A percentile compares a stretch with the other conserved stretches of the same genome.
Conservation (phyloP, 1,140 invertebrate genomes). For the Lethocerus indicus region DNA sequence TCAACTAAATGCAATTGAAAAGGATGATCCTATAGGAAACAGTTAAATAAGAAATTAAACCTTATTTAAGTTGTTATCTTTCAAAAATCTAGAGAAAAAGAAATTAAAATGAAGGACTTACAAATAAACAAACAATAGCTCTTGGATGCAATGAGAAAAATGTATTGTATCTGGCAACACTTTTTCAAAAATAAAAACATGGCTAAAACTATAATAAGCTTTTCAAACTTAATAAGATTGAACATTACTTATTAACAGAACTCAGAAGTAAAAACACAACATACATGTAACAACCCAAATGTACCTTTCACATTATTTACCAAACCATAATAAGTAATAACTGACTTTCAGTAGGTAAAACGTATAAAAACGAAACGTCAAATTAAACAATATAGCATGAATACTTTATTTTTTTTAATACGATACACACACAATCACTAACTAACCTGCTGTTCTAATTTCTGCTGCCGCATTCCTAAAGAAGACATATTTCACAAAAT, state of each 20-base stretch:
- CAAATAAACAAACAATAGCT: no score
- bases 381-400: no score
- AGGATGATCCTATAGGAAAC: background rate
- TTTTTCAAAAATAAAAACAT: no score
- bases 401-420: no score
- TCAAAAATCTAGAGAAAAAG: background rate
- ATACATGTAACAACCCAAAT: constrained; percentile 12
- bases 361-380: constrained; percentile 1
- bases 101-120: background rate
- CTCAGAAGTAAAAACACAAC: background rate
- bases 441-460: constrained; percentile 56
- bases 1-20: background rate
- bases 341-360: background rate
- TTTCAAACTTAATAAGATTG: no score
- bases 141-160: no score
- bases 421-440: no score
- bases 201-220: no score
- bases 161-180: no score
- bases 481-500: constrained; percentile 44
- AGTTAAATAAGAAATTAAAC: no score
- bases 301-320: constrained; percentile 11
- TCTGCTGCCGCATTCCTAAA: constrained; percentile 48
- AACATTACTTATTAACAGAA: background rate
- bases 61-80: no score
- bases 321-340: constrained; percentile 11